These are phyloP conservation scores for Gastrophysa polygoni DNA, from an alignment of 2,888 invertebrate species.

Conservation along the genomic window DNA sequence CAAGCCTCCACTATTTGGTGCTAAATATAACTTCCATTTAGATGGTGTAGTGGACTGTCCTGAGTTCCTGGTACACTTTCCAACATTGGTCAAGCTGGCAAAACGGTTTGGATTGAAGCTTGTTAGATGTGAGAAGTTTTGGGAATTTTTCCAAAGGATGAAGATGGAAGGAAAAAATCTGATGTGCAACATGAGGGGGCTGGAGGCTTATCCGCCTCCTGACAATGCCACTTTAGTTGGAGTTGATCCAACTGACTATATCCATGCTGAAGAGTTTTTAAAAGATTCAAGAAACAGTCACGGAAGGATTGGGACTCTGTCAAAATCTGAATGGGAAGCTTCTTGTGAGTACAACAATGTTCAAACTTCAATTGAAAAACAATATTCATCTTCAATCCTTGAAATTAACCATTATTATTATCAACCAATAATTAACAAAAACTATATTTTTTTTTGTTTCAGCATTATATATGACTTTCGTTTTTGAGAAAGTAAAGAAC, in stretches of 20 bases:
- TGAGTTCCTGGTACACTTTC: slow-evolving; percentile 96
- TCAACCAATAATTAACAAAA: too few species aligned
- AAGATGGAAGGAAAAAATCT: slow-evolving; percentile 65
- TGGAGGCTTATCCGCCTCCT: slow-evolving; percentile 80
- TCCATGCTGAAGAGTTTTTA: slow-evolving; percentile 70
- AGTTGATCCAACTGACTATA: slow-evolving; percentile 70
- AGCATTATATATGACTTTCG: slow-evolving; percentile 84
- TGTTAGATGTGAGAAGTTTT: slow-evolving; percentile 74
- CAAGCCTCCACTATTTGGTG: slow-evolving; percentile 88
- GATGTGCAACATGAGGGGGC: slow-evolving; percentile 77
- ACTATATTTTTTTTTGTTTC: slow-evolving; percentile 58
- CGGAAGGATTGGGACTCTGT: slow-evolving; percentile 77
- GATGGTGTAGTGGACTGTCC: slow-evolving; percentile 98
- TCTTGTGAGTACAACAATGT: slow-evolving; percentile 69
- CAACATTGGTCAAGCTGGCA: slow-evolving; percentile 77
- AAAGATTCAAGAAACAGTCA: slow-evolving; percentile 54
- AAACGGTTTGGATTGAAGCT: slow-evolving; percentile 74
- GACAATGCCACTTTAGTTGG: slow-evolving; percentile 64
- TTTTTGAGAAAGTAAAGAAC: slow-evolving; percentile 77
- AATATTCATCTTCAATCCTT: not conserved
- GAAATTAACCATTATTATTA: slow-evolving; percentile 11
- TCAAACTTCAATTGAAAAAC: not conserved
- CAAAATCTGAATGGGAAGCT: slow-evolving; percentile 91
- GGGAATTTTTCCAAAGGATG: slow-evolving; percentile 76
- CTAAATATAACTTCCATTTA: slow-evolving; percentile 92